Conservation (phyloP, 92 coral and sea anemone genomes). For the Zoanthus solanderi region DNA sequence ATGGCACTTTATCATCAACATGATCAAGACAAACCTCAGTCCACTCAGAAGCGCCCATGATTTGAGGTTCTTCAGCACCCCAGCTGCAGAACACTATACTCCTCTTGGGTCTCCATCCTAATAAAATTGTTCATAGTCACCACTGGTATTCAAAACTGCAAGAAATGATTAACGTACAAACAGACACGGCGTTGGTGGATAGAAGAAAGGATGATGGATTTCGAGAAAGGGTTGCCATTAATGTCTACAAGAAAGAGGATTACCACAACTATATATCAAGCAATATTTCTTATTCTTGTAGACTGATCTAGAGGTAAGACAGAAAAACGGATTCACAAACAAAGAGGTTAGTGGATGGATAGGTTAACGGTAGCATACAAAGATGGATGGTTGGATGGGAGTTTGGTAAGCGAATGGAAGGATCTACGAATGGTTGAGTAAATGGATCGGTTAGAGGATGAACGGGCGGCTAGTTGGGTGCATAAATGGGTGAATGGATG, state of each 20-base stretch:
- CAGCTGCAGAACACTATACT: conserved; percentile 84
- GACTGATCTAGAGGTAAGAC: not conserved
- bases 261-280: no score
- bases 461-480: not conserved
- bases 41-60: conserved; percentile 90
- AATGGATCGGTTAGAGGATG: not conserved
- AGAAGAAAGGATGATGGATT: no score
- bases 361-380: not conserved
- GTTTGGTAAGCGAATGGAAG: no score
- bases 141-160: not conserved
- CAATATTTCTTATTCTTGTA: no score
- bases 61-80: conserved; percentile 93
- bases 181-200: not conserved
- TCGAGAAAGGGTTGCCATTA: no score
- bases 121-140: not conserved
- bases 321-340: not conserved
- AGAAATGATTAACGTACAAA: no score
- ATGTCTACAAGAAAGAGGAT: no score
- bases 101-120: conserved; percentile 86
- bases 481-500: not conserved
- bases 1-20: not conserved
- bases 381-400: no score
- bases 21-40: conserved; percentile 64
- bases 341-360: not conserved
- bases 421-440: not conserved